Percentiles rank a stretch among this genome's conserved stretches.
Conservation (phyloP, 2,888 invertebrate species). For the Eurytoma californica region DNA sequence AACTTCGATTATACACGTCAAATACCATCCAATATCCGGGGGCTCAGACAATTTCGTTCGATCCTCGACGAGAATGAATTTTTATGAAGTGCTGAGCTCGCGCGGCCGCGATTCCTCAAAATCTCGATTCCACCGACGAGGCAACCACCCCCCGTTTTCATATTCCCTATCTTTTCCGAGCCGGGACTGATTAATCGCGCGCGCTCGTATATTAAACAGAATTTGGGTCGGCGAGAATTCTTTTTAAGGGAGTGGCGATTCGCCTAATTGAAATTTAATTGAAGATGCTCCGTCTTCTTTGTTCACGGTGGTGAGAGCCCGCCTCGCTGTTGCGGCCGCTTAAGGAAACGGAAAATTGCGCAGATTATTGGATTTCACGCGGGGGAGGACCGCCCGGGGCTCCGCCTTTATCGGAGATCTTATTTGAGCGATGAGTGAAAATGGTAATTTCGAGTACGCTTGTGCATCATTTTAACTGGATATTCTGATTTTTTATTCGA, state of each 20-base stretch:
- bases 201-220: neutral
- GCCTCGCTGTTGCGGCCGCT: neutral
- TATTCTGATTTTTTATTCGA: neutral
- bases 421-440: neutral
- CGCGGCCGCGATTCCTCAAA: neutral
- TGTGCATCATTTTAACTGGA: neutral
- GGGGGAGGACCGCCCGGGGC: neutral
- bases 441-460: neutral
- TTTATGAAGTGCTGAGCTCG: conserved; percentile 21
- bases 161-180: neutral
- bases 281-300: conserved; percentile 8
- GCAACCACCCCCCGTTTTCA: neutral
- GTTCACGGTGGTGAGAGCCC: neutral
- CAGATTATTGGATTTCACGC: conserved; percentile 7
- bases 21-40: neutral
- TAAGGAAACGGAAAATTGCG: conserved; percentile 13
- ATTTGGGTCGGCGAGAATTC: conserved; percentile 20
- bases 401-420: conserved; percentile 13
- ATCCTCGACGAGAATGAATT: conserved; percentile 5
- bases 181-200: conserved; percentile 13
- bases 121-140: neutral
- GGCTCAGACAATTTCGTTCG: neutral
- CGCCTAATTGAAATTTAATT: conserved; percentile 52
- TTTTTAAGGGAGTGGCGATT: neutral
- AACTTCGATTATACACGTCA: neutral